Conservation (phyloP, 2,888 invertebrate species). For the Schizotus pectinicornis region DNA sequence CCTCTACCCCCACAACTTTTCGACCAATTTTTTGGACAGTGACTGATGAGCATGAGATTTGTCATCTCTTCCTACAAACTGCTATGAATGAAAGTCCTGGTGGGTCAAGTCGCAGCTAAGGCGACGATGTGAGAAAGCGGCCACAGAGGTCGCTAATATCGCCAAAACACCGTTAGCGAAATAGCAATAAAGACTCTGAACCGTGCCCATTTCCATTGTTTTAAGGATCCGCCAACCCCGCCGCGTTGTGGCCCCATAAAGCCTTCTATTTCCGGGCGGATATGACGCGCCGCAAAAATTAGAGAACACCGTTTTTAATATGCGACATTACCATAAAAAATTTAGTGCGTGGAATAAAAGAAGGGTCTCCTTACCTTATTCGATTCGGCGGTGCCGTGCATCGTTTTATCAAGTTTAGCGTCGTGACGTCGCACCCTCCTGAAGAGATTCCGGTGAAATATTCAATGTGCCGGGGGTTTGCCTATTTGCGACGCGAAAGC, state of each 20-base stretch:
- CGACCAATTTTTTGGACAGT: too few relatives aligned
- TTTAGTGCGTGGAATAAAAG: conserved; percentile 6
- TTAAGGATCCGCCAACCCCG: too few relatives aligned
- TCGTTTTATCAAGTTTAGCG: conserved; percentile 5
- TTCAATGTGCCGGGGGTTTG: conserved; percentile 16
- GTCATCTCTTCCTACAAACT: too few relatives aligned
- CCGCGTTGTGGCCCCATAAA: neutral
- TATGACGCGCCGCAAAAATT: conserved; percentile 17
- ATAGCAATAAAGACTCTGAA: too few relatives aligned
- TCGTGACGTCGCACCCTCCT: conserved; percentile 2
- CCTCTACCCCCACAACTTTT: too few relatives aligned
- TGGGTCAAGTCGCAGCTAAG: too few relatives aligned
- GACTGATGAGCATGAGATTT: too few relatives aligned
- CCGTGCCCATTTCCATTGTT: too few relatives aligned
- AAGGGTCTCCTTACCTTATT: neutral
- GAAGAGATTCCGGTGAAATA: conserved; percentile 14
- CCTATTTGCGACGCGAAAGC: conserved; percentile 21
- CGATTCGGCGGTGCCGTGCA: neutral
- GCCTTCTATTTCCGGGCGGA: conserved; percentile 10
- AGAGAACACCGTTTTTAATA: conserved; percentile 18
- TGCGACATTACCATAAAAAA: conserved; percentile 12
- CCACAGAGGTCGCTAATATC: too few relatives aligned
- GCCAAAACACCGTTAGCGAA: too few relatives aligned
- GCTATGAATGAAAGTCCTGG: too few relatives aligned
- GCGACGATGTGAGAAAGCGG: too few relatives aligned